These are phyloP conservation scores for Kradibia gibbosae DNA, from an alignment of 1,140 invertebrate species.

Conservation along the genomic window DNA sequence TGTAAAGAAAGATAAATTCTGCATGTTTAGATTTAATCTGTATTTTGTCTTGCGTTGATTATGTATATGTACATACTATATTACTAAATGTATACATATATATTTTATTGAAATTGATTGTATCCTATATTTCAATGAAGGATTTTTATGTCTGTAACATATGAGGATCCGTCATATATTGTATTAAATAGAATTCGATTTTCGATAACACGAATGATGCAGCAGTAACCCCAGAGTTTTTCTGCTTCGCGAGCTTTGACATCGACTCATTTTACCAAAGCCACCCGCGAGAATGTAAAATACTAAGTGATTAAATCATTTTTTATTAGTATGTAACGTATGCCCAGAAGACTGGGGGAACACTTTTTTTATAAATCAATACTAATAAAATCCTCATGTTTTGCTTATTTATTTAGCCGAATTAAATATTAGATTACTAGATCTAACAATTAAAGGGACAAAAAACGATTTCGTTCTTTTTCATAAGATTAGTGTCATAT, in stretches of 20 bases:
- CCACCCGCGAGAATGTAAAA: not conserved
- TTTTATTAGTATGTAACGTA: constrained; percentile 12
- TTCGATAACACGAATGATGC: not conserved
- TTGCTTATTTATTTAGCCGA: too few relatives aligned
- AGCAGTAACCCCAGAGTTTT: not conserved
- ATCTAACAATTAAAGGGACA: too few relatives aligned
- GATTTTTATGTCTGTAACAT: not conserved
- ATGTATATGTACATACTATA: too few relatives aligned
- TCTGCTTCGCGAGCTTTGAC: not conserved
- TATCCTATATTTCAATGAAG: not conserved
- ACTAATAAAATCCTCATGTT: too few relatives aligned
- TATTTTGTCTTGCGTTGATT: too few relatives aligned
- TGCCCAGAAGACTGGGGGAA: not conserved
- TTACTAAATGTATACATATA: too few relatives aligned
- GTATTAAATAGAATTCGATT: not conserved
- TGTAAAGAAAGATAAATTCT: too few relatives aligned
- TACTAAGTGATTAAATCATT: not conserved
- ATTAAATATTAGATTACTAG: too few relatives aligned
- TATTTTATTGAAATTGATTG: not conserved
- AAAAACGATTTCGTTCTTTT: too few relatives aligned
- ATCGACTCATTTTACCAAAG: not conserved
- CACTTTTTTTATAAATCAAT: too few relatives aligned
- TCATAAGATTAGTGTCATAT: too few relatives aligned
- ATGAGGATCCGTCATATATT: not conserved
- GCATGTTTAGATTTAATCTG: too few relatives aligned